Conservation (phyloP, 2,888 invertebrate species). For the Ischnus inquisitorius region DNA sequence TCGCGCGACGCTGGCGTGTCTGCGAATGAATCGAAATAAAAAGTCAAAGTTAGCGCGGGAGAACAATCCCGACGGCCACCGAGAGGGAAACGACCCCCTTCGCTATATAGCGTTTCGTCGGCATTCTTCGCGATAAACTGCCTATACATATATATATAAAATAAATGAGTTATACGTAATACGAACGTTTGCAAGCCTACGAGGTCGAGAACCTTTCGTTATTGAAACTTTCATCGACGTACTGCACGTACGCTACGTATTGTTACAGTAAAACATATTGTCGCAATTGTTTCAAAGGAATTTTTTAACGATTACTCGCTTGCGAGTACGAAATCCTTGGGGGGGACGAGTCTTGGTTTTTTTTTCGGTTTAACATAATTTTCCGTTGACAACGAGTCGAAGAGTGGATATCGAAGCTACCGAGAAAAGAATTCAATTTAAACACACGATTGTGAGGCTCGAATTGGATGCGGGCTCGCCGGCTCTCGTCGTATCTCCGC, state of each 20-base stretch:
- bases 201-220: slow-evolving; percentile 56
- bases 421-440: background rate
- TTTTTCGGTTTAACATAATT: background rate
- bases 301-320: background rate
- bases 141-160: slow-evolving; percentile 27
- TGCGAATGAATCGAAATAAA: slow-evolving; percentile 67
- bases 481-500: slow-evolving; percentile 10
- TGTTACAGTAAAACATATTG: background rate
- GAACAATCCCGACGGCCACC: slow-evolving; percentile 53
- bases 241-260: background rate
- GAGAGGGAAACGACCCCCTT: slow-evolving; percentile 69
- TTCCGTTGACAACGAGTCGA: background rate
- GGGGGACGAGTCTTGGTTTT: background rate
- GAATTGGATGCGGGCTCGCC: background rate
- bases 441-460: background rate
- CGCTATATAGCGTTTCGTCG: slow-evolving; percentile 33
- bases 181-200: slow-evolving; percentile 28
- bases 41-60: slow-evolving; percentile 20
- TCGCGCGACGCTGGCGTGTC: slow-evolving; percentile 74
- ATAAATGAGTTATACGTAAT: slow-evolving; percentile 11
- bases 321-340: background rate
- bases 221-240: background rate
- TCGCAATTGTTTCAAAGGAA: background rate
- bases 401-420: background rate
- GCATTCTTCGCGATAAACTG: slow-evolving; percentile 37